phyloP scores from a whole-genome alignment of 2,113 vertebrate species.

The Cyrtonyx montezumae region DNA sequence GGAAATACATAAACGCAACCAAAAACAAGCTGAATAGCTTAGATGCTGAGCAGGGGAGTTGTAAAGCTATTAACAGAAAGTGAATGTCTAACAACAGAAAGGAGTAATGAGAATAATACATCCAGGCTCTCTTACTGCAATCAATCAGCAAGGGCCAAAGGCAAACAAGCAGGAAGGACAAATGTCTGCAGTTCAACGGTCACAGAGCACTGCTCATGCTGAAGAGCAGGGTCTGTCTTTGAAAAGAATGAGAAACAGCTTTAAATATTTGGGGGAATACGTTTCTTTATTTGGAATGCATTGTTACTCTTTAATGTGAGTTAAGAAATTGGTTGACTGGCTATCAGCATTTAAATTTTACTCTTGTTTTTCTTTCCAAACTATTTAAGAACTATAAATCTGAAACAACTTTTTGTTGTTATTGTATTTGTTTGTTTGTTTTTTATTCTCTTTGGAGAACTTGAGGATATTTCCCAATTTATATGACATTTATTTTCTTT shows the following conservation, averaged over 20 bases:
- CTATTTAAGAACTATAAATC: not conserved
- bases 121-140: conserved; percentile 8
- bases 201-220: not conserved
- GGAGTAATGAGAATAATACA: not conserved
- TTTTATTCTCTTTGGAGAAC: not conserved
- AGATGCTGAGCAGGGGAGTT: not conserved
- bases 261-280: not conserved
- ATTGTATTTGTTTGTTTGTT: not conserved
- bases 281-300: not conserved
- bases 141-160: not conserved
- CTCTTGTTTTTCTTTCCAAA: not conserved
- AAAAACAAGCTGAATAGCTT: not conserved
- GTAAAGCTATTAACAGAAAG: not conserved
- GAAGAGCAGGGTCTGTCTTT: not conserved
- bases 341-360: not conserved
- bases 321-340: rapidly evolving
- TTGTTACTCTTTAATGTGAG: not conserved
- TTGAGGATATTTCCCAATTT: not conserved
- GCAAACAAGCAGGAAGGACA: not conserved
- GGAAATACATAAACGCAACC: not conserved
- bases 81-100: not conserved
- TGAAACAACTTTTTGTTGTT: not conserved
- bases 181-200: not conserved
- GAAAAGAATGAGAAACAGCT: not conserved
- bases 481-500: not conserved